Evolutionary conservation across 2,888 invertebrate genomes (phyloP).

Genomic region (Hesperia comma): DNA sequence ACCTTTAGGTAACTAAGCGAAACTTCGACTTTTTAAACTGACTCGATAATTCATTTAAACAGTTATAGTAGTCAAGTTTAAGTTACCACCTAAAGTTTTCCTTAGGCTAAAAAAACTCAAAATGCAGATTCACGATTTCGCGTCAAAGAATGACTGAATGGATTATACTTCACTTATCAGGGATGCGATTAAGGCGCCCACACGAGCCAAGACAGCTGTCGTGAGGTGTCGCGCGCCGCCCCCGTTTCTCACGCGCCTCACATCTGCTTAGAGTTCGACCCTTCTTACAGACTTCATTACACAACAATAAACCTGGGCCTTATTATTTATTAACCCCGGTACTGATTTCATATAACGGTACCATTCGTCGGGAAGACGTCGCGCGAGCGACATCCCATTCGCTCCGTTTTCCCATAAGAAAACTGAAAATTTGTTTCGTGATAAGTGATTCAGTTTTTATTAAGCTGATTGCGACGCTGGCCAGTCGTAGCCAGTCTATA

Average conservation of each 20-base stretch:
- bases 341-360: constrained; percentile 62
- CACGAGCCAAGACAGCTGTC: constrained; percentile 49
- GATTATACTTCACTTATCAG: constrained; percentile 39
- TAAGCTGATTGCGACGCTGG: not conserved
- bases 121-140: not conserved
- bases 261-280: constrained; percentile 59
- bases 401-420: constrained; percentile 17
- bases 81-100: too few species aligned
- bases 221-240: constrained; percentile 50
- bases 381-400: constrained; percentile 48
- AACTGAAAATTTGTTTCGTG: constrained; percentile 19
- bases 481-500: not conserved
- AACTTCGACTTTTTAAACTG: too few species aligned
- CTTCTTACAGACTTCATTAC: constrained; percentile 56
- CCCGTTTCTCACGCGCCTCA: constrained; percentile 63
- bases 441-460: constrained; percentile 9
- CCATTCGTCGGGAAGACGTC: constrained; percentile 56
- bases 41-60: too few species aligned
- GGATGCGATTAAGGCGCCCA: constrained; percentile 43
- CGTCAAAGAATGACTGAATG: constrained; percentile 31
- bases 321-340: constrained; percentile 60
- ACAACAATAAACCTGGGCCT: constrained; percentile 50
- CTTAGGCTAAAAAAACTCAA: too few species aligned
- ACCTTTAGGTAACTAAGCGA: too few species aligned
- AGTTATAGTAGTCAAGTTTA: too few species aligned